phyloP scores from a whole-genome alignment of 2,797 vertebrate species.

The Florisuga fusca region DNA sequence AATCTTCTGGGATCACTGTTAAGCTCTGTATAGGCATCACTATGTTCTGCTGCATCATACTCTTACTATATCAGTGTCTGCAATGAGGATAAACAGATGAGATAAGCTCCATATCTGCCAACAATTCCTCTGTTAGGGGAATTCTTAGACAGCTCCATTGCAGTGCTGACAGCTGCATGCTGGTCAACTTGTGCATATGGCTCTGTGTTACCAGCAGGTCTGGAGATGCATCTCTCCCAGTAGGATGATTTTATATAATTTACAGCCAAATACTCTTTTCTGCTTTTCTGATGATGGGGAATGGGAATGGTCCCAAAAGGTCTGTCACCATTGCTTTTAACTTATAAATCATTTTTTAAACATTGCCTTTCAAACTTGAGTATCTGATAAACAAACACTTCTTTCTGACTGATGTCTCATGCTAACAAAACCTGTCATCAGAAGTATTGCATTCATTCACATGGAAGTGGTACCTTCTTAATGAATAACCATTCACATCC shows the following conservation, averaged over 20 bases:
- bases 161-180: not conserved
- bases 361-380: not conserved
- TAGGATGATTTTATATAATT: not conserved
- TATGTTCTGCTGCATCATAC: not conserved
- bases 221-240: not conserved
- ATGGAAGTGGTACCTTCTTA: not conserved
- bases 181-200: not conserved
- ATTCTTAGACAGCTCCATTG: not conserved
- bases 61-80: not conserved
- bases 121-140: not conserved
- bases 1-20: not conserved
- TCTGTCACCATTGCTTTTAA: not conserved
- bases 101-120: not conserved
- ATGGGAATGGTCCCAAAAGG: not conserved
- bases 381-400: not conserved
- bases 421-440: not conserved
- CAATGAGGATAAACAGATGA: not conserved
- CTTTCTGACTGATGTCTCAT: not conserved
- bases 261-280: not conserved
- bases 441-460: not conserved
- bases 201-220: not conserved
- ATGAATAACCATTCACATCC: not conserved
- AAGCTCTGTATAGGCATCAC: not conserved
- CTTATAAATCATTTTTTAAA: not conserved
- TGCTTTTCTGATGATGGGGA: not conserved